A percentile compares a stretch with the other conserved stretches of the same genome.
Evolutionary conservation across 2,797 vertebrate species (phyloP).

Genomic region (Takifugu ocellatus): DNA sequence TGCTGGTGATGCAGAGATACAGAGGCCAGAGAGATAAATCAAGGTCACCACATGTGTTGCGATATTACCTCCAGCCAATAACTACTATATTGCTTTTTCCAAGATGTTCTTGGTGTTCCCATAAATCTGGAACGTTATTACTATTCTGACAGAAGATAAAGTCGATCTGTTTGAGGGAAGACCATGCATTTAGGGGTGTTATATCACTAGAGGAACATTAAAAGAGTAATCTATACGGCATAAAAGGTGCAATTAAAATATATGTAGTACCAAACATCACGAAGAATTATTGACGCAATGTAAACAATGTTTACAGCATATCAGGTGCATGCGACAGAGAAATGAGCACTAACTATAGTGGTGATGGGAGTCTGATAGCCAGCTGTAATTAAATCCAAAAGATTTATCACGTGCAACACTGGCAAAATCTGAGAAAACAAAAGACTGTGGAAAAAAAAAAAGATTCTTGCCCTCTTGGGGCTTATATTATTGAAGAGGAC

Average conservation of each 20-base stretch:
- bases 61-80: conserved; percentile 74
- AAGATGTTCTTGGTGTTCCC: conserved; percentile 56
- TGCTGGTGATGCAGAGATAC: conserved; percentile 59
- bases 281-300: too few relatives aligned
- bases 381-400: too few relatives aligned
- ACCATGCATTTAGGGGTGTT: conserved; percentile 16
- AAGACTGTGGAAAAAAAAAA: background rate
- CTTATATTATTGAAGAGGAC: conserved; percentile 1
- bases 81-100: conserved; percentile 76
- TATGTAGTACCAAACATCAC: too few relatives aligned
- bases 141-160: conserved; percentile 52
- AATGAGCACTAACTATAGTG: too few relatives aligned
- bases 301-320: too few relatives aligned
- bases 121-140: conserved; percentile 68
- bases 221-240: too few relatives aligned
- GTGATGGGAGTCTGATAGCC: too few relatives aligned
- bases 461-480: background rate
- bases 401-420: too few relatives aligned
- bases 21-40: conserved; percentile 68
- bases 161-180: conserved; percentile 20
- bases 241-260: background rate
- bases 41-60: conserved; percentile 69
- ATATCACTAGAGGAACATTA: too few relatives aligned
- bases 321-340: too few relatives aligned
- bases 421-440: background rate